phyloP scores from a whole-genome alignment of 2,888 invertebrate genomes.

The Keiferia lycopersicella region DNA sequence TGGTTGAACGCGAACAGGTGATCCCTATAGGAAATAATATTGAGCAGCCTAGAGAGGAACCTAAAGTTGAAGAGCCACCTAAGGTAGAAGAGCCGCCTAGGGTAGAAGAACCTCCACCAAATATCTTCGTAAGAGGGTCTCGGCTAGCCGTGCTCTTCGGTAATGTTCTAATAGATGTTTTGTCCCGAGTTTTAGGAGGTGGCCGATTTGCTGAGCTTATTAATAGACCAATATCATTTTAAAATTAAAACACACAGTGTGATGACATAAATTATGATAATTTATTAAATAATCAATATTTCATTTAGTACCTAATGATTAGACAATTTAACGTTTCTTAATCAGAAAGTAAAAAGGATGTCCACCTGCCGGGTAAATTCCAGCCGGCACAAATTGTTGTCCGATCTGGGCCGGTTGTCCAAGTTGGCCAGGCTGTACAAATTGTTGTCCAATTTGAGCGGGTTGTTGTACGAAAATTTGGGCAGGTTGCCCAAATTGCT shows the following conservation, averaged over 20 bases:
- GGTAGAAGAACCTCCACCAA: slow-evolving; percentile 22
- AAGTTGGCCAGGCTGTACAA: not conserved
- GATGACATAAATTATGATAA: not conserved
- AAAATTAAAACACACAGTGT: not conserved
- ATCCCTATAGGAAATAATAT: slow-evolving; percentile 29
- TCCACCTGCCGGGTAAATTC: slow-evolving; percentile 4
- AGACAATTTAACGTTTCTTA: not conserved
- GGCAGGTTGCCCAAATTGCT: slow-evolving; percentile 6
- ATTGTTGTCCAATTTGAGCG: not conserved
- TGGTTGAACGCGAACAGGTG: slow-evolving; percentile 30
- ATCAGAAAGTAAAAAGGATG: not conserved
- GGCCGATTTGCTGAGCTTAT: slow-evolving; percentile 33
- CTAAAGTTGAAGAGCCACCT: slow-evolving; percentile 19
- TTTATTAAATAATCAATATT: slow-evolving; percentile 8
- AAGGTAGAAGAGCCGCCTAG: slow-evolving; percentile 7
- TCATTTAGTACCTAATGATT: too few relatives aligned
- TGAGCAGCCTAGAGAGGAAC: slow-evolving; percentile 23
- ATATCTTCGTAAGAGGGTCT: slow-evolving; percentile 42
- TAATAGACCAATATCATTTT: not conserved
- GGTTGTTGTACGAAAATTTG: not conserved
- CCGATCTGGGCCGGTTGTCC: not conserved
- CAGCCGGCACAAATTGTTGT: not conserved
- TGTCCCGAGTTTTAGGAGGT: slow-evolving; percentile 58
- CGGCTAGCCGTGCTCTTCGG: slow-evolving; percentile 58
- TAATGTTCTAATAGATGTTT: slow-evolving; percentile 58